Evolutionary conservation across 2,113 vertebrate species (phyloP).

Genomic region (Paralichthys olivaceus): DNA sequence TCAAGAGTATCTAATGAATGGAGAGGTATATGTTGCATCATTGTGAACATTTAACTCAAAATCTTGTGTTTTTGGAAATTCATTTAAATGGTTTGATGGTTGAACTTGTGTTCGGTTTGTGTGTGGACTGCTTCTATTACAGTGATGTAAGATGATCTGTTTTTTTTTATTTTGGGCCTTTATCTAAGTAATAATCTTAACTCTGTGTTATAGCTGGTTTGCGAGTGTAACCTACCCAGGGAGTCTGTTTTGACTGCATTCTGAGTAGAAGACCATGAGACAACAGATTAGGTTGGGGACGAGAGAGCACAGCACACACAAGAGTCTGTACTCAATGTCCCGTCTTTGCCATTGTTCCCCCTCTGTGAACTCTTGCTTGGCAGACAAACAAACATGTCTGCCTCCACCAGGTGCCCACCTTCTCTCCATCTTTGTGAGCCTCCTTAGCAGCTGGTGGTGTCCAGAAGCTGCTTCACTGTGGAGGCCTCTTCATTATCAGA

Average conservation of each 20-base stretch:
- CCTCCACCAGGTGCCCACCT: constrained; percentile 25
- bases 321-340: constrained; percentile 7
- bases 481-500: not conserved
- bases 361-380: constrained; percentile 12
- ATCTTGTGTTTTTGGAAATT: no score
- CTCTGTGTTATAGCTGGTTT: not conserved
- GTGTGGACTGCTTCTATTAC: constrained; percentile 11
- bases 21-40: not conserved
- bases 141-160: constrained; percentile 2
- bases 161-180: not conserved
- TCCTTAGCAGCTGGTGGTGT: constrained; percentile 66
- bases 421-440: not conserved
- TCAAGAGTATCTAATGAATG: not conserved
- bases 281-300: not conserved
- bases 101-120: not conserved
- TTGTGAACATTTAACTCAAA: not conserved
- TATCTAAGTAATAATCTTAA: constrained; percentile 3
- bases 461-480: constrained; percentile 54
- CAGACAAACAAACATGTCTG: constrained; percentile 4
- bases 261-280: constrained; percentile 6
- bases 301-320: constrained; percentile 1
- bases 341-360: constrained; percentile 37
- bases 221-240: not conserved
- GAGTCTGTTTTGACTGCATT: not conserved
- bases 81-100: not conserved